Evolutionary conservation across 2,888 invertebrate species (phyloP).

Genomic region (Himalopsyche tibetana): DNA sequence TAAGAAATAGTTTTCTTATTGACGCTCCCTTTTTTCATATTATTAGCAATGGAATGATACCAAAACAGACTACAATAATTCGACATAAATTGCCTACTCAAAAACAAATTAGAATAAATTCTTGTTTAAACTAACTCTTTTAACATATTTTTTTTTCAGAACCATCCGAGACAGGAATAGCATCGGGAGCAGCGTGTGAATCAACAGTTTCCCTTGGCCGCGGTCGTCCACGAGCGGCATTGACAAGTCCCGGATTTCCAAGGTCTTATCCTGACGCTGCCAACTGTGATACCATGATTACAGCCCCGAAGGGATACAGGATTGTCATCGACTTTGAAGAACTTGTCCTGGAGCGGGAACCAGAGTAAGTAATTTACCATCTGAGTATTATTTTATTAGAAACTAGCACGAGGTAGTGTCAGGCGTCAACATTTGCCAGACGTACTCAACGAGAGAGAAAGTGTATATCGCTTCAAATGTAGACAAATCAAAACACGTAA

Average conservation of each 20-base stretch:
- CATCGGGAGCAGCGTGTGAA: conserved; percentile 76
- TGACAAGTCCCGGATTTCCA: conserved; percentile 90
- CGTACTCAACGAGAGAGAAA: no score
- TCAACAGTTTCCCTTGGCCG: conserved; percentile 81
- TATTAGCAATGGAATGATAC: no score
- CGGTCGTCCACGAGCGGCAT: conserved; percentile 80
- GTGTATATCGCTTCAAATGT: no score
- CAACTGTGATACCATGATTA: conserved; percentile 84
- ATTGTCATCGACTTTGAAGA: conserved; percentile 86
- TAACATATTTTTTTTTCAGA: conserved; percentile 70
- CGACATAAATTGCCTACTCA: no score
- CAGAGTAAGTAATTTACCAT: conserved; percentile 78
- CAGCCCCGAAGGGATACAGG: conserved; percentile 82
- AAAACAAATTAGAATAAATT: background rate
- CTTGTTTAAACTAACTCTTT: background rate
- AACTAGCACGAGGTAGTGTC: no score
- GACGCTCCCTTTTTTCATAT: no score
- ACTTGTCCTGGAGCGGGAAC: conserved; percentile 85
- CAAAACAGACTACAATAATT: no score
- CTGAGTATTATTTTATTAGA: no score
- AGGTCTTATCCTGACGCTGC: conserved; percentile 86
- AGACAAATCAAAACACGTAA: no score
- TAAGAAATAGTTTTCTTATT: no score
- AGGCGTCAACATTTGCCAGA: no score
- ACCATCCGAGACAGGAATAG: conserved; percentile 72